Percentiles rank a stretch among this genome's conserved stretches.
Conservation (phyloP, 1,140 invertebrate genomes). For the Condylostylus longicornis region DNA sequence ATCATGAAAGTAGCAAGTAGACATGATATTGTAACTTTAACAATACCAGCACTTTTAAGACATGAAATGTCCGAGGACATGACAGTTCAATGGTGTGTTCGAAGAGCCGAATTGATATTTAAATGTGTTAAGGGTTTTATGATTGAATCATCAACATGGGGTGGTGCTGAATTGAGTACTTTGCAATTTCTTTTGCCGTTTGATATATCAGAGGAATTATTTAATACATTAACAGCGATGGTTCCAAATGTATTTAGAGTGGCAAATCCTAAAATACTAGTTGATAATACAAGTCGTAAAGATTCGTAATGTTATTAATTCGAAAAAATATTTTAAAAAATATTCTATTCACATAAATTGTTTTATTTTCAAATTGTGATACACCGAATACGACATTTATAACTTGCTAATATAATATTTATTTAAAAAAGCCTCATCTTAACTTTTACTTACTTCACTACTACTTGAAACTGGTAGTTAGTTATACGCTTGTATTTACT, state of each 20-base stretch:
- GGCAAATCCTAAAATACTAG: conserved; percentile 56
- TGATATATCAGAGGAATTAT: conserved; percentile 73
- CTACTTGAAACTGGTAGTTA: no score
- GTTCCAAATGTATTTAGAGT: conserved; percentile 79
- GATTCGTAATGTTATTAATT: no score
- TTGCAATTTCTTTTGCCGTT: conserved; percentile 42
- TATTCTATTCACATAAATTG: no score
- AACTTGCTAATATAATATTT: no score
- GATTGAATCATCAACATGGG: conserved; percentile 92
- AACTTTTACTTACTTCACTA: no score
- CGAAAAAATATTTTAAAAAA: no score
- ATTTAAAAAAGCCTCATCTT: no score
- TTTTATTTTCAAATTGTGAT: no score
- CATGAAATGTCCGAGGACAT: conserved; percentile 96
- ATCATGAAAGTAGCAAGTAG: conserved; percentile 87
- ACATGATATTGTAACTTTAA: conserved; percentile 84
- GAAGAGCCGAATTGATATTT: conserved; percentile 88
- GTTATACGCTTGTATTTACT: no score
- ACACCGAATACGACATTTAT: no score
- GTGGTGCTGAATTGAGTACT: conserved; percentile 67
- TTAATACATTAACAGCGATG: conserved; percentile 70
- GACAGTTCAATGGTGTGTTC: conserved; percentile 91
- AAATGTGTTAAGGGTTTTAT: conserved; percentile 99
- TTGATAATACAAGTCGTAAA: conserved; percentile 35
- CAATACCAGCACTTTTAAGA: conserved; percentile 78